phyloP scores from a whole-genome alignment of 2,888 invertebrate species.

The Isoperla grammatica region DNA sequence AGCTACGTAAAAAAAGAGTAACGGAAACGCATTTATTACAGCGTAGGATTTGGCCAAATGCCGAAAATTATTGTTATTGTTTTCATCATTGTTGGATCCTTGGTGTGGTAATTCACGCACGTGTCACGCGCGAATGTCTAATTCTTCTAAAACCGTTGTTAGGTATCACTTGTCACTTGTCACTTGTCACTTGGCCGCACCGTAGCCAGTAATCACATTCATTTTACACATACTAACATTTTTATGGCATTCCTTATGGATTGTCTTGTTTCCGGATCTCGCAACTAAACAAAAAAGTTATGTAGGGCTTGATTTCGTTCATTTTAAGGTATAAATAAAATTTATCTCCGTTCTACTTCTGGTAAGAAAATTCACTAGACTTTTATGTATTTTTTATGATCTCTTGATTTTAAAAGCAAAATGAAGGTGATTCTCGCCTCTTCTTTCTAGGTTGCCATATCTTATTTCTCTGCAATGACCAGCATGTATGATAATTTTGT shows the following conservation, averaged over 20 bases:
- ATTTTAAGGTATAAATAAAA: not conserved
- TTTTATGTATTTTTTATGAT: conserved; percentile 19
- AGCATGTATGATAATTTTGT: conserved; percentile 8
- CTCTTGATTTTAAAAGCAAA: conserved; percentile 19
- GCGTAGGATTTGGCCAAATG: too few relatives aligned
- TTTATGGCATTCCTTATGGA: not conserved
- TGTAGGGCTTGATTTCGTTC: too few relatives aligned
- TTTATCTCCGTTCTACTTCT: conserved; percentile 5
- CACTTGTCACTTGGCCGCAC: too few relatives aligned
- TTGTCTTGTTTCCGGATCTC: not conserved
- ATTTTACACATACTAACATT: not conserved
- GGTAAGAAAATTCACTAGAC: conserved; percentile 6
- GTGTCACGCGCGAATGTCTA: too few relatives aligned
- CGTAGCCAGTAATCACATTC: too few relatives aligned
- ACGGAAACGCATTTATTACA: too few relatives aligned
- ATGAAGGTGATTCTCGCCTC: not conserved
- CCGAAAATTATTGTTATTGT: too few relatives aligned
- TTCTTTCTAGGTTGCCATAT: not conserved
- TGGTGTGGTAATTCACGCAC: too few relatives aligned
- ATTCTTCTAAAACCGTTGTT: too few relatives aligned
- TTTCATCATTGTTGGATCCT: too few relatives aligned
- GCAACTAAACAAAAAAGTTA: not conserved
- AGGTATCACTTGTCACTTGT: too few relatives aligned
- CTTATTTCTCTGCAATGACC: not conserved
- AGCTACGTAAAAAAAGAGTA: too few relatives aligned